A percentile compares a stretch with the other conserved stretches of the same genome.
These are phyloP conservation scores for Apoderus coryli DNA, from an alignment of 2,888 invertebrate genomes.

Conservation along the genomic window DNA sequence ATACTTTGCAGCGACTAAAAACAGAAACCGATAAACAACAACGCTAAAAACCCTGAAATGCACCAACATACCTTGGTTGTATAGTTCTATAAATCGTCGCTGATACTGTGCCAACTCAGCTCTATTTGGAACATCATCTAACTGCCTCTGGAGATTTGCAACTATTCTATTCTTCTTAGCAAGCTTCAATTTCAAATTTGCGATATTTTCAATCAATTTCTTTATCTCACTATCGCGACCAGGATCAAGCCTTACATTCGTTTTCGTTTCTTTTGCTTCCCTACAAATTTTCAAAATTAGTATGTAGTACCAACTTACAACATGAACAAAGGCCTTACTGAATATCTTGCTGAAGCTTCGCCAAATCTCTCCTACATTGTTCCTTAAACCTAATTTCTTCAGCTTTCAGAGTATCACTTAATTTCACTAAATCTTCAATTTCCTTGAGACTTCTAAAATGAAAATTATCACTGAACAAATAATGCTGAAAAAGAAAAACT, in stretches of 20 bases:
- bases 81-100: constrained; percentile 86
- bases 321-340: constrained; percentile 20
- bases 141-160: constrained; percentile 63
- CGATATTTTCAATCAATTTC: constrained; percentile 47
- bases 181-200: constrained; percentile 47
- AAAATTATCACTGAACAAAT: constrained; percentile 3
- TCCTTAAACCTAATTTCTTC: constrained; percentile 61
- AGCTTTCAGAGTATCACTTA: constrained; percentile 56
- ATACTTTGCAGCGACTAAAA: constrained; percentile 82
- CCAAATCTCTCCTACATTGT: constrained; percentile 52
- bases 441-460: constrained; percentile 29
- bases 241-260: constrained; percentile 32
- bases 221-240: constrained; percentile 37
- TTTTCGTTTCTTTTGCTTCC: constrained; percentile 32
- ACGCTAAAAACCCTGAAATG: neutral
- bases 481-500: constrained; percentile 1
- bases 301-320: neutral
- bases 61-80: constrained; percentile 62
- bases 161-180: constrained; percentile 71
- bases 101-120: constrained; percentile 93
- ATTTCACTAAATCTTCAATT: constrained; percentile 45
- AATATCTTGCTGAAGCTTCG: constrained; percentile 35
- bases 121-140: constrained; percentile 87
- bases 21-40: constrained; percentile 5
- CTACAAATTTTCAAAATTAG: constrained; percentile 23